Percentiles rank a stretch among this genome's conserved stretches.
Evolutionary conservation across 2,113 vertebrate species (phyloP).

Genomic region (Bagarius yarrelli): DNA sequence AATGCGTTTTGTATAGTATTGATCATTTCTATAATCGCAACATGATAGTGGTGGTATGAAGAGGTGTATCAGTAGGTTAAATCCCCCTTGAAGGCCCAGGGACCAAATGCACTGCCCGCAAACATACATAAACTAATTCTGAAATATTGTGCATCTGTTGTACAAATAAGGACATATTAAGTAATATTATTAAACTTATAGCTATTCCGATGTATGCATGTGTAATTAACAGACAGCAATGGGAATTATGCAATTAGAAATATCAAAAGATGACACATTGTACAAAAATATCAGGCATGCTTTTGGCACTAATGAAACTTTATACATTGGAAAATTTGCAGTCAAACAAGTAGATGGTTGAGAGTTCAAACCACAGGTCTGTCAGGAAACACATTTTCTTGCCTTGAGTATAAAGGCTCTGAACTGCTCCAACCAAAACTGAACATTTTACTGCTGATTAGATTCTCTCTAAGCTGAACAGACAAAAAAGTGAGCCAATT

Average conservation of each 20-base stretch:
- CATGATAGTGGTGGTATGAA: no score
- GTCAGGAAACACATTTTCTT: not conserved
- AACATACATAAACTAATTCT: not conserved
- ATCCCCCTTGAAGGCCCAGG: no score
- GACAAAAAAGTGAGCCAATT: not conserved
- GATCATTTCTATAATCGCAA: no score
- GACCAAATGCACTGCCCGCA: no score
- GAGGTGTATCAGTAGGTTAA: no score
- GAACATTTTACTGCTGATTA: constrained; percentile 4
- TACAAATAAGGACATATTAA: not conserved
- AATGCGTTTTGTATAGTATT: no score
- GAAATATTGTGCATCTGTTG: not conserved
- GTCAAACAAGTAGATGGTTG: not conserved
- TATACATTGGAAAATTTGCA: not conserved
- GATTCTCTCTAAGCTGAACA: not conserved
- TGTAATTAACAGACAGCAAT: not conserved
- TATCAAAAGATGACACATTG: not conserved
- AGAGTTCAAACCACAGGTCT: not conserved
- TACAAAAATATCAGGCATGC: not conserved
- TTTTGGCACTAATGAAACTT: not conserved
- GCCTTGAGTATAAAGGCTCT: no score
- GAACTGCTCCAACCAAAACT: not conserved
- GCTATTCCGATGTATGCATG: not conserved
- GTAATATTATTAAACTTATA: not conserved
- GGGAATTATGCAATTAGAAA: no score